Percentiles rank a stretch among this genome's conserved stretches.
Evolutionary conservation across 2,888 invertebrate species (phyloP).

Genomic region (Orthosia gracilis): DNA sequence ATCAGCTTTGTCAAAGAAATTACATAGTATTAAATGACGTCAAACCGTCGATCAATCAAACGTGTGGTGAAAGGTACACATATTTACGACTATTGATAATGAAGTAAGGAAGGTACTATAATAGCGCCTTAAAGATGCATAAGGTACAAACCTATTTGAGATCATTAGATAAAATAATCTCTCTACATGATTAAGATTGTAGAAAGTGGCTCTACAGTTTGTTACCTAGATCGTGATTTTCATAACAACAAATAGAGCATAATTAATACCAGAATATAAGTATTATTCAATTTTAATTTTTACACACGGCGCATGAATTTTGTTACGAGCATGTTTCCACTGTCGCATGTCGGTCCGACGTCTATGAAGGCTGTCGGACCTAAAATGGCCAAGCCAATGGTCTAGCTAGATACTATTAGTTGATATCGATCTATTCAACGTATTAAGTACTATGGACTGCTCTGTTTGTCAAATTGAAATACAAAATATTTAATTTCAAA

Average conservation of each 20-base stretch:
- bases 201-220: too few species aligned
- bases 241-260: neutral
- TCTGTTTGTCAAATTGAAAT: too few species aligned
- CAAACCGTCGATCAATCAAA: slow-evolving; percentile 17
- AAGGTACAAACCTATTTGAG: neutral
- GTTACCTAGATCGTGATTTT: neutral
- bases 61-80: neutral
- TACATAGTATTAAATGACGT: neutral
- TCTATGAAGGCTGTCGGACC: neutral
- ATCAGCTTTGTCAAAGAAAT: slow-evolving; percentile 3
- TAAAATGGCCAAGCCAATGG: too few species aligned
- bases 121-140: neutral
- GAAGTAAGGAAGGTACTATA: too few species aligned
- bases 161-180: neutral
- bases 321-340: neutral
- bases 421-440: neutral
- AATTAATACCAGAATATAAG: too few species aligned
- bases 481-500: too few species aligned
- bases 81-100: neutral
- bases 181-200: too few species aligned
- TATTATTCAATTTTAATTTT: neutral
- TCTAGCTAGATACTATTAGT: neutral
- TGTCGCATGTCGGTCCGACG: neutral
- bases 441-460: neutral
- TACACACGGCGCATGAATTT: neutral